phyloP scores from a whole-genome alignment of 2,797 vertebrate genomes.

The Coregonus ussuriensis region DNA sequence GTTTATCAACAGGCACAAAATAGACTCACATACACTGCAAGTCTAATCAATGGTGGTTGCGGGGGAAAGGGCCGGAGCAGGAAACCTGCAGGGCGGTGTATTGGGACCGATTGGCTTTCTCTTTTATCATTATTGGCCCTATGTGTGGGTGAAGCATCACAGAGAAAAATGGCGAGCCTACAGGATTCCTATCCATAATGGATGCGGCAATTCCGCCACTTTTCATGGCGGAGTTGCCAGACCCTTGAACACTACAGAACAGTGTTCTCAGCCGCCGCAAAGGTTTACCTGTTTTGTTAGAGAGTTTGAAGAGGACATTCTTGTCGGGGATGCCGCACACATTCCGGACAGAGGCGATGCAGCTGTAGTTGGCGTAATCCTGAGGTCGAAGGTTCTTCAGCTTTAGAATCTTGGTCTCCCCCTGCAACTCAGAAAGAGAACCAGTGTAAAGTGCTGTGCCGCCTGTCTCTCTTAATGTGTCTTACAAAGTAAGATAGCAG shows the following conservation, averaged over 20 bases:
- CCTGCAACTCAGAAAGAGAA: conserved; percentile 69
- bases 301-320: conserved; percentile 87
- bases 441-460: not conserved
- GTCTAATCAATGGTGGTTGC: not conserved
- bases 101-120: no score
- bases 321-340: conserved; percentile 92
- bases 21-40: not conserved
- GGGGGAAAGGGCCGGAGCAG: not conserved
- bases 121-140: no score
- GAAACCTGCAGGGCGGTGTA: no score
- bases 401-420: conserved; percentile 97
- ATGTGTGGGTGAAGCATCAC: no score
- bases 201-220: not conserved
- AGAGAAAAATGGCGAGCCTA: no score
- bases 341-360: conserved; percentile 89
- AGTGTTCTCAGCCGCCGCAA: not conserved
- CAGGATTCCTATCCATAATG: no score
- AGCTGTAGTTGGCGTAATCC: conserved; percentile 95
- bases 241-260: not conserved
- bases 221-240: not conserved
- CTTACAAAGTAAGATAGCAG: not conserved
- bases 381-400: conserved; percentile 95
- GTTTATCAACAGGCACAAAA: not conserved
- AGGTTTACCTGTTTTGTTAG: conserved; percentile 86
- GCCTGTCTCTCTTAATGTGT: not conserved